phyloP scores from a whole-genome alignment of 1,140 invertebrate species.

The Drosophila truncata region DNA sequence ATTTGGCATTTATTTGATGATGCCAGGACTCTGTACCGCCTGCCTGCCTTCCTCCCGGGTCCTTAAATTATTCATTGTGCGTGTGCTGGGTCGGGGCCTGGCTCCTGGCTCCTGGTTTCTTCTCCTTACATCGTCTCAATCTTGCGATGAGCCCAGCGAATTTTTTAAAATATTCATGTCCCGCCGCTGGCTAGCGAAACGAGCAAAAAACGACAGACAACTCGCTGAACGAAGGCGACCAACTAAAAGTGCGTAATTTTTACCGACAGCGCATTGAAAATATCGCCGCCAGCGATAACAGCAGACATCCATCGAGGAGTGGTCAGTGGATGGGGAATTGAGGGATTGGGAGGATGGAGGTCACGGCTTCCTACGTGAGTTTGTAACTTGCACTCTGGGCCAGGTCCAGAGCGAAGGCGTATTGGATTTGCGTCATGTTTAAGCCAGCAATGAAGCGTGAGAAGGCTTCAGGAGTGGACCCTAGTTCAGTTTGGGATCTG shows the following conservation, averaged over 20 bases:
- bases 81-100: slow-evolving; percentile 18
- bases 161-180: slow-evolving; percentile 82
- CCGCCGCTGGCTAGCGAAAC: slow-evolving; percentile 68
- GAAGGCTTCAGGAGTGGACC: slow-evolving; percentile 18
- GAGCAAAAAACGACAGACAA: slow-evolving; percentile 36
- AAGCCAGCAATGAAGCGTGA: slow-evolving; percentile 30
- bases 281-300: slow-evolving; percentile 63
- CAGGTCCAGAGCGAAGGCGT: slow-evolving; percentile 38
- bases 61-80: slow-evolving; percentile 76
- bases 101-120: slow-evolving; percentile 15
- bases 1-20: slow-evolving; percentile 83
- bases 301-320: slow-evolving; percentile 15
- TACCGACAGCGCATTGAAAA: slow-evolving; percentile 77
- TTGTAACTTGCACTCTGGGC: slow-evolving; percentile 60
- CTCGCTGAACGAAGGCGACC: slow-evolving; percentile 57
- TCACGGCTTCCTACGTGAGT: slow-evolving; percentile 61
- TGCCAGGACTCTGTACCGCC: slow-evolving; percentile 32
- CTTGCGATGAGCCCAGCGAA: slow-evolving; percentile 56
- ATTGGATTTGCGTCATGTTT: slow-evolving; percentile 41
- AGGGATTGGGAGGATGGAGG: neutral
- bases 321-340: neutral
- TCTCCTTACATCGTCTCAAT: slow-evolving; percentile 35
- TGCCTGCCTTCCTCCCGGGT: slow-evolving; percentile 21
- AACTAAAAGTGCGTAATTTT: slow-evolving; percentile 82
- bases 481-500: neutral